Conservation (phyloP, 2,888 invertebrate species). For the Cynaeus angustus region DNA sequence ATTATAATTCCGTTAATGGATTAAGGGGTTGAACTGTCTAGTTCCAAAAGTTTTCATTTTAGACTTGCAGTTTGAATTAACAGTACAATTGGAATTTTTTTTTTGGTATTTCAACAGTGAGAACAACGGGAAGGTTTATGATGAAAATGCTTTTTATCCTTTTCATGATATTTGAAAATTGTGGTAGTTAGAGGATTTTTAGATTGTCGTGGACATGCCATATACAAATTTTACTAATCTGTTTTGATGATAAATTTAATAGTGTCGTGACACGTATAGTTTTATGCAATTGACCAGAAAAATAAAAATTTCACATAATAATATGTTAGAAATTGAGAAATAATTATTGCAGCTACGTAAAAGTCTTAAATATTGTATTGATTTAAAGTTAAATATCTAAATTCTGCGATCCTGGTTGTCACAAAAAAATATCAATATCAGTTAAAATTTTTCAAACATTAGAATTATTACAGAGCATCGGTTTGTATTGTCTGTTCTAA, state of each 20-base stretch:
- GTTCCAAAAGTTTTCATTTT: constrained; percentile 15
- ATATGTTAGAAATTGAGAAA: no score
- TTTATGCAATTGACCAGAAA: background rate
- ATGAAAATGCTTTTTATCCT: background rate
- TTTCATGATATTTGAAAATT: constrained; percentile 20
- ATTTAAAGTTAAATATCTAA: no score
- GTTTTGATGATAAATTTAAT: background rate
- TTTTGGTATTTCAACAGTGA: no score
- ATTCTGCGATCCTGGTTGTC: no score
- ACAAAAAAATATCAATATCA: no score
- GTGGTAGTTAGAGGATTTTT: constrained; percentile 14
- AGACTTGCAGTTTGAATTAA: background rate
- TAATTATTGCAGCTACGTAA: no score
- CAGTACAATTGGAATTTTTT: constrained; percentile 52
- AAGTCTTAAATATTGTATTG: no score
- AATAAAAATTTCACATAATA: no score
- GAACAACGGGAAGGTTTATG: background rate
- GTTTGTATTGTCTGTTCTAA: no score
- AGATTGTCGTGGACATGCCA: background rate
- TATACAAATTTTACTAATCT: constrained; percentile 19
- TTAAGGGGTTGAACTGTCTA: constrained; percentile 48
- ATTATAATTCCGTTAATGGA: constrained; percentile 46
- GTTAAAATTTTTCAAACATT: no score
- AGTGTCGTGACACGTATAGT: background rate
- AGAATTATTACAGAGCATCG: no score